Percentiles rank a stretch among this genome's conserved stretches.
Conservation (phyloP, 2,113 vertebrate genomes). For the Chunga burmeisteri region DNA sequence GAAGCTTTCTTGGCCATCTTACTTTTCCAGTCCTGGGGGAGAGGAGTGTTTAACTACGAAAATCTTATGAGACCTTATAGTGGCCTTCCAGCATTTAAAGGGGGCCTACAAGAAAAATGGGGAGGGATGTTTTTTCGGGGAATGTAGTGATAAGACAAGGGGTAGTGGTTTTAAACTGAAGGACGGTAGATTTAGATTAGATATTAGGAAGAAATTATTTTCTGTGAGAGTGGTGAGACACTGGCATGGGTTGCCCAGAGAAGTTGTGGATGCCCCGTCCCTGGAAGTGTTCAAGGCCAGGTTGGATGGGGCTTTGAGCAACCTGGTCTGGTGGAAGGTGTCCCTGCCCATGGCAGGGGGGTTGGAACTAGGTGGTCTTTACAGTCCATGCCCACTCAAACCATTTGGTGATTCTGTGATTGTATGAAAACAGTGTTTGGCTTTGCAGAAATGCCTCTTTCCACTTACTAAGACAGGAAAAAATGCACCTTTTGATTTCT, state of each 20-base stretch:
- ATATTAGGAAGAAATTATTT: background rate
- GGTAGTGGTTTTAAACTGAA: background rate
- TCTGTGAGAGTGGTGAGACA: background rate
- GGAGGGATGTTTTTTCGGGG: background rate
- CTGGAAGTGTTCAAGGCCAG: background rate
- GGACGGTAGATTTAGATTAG: background rate
- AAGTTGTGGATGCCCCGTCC: fast-evolving
- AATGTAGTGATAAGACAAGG: background rate
- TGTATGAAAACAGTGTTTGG: background rate
- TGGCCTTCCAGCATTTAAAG: background rate
- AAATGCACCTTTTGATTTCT: background rate
- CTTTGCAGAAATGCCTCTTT: background rate
- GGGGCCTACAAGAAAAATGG: background rate
- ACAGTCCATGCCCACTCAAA: background rate
- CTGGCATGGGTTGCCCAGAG: background rate
- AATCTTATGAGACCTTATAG: background rate
- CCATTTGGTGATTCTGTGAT: background rate
- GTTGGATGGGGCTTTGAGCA: background rate
- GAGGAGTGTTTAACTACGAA: background rate
- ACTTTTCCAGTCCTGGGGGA: background rate
- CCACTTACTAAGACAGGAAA: background rate
- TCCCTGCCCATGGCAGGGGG: background rate
- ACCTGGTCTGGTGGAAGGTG: fast-evolving
- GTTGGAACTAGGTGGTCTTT: fast-evolving
- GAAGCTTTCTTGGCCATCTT: background rate